These are phyloP conservation scores for Subacronicta megacephala DNA, from an alignment of 2,888 invertebrate genomes.

Conservation along the genomic window DNA sequence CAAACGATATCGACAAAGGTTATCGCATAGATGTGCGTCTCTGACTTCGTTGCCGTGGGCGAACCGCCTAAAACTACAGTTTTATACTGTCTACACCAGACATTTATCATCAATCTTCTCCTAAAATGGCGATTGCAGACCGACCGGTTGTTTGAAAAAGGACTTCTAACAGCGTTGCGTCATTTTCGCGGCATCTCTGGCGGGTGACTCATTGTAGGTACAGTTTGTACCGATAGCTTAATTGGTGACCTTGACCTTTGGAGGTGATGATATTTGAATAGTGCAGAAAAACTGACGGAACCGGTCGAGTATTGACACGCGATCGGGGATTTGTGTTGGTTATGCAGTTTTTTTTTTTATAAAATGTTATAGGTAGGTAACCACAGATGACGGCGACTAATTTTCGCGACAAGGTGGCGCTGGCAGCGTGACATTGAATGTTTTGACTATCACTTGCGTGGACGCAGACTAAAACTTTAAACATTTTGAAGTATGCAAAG, in stretches of 20 bases:
- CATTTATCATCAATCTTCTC: constrained; percentile 32
- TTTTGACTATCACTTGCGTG: no score
- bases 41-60: no score
- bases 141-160: constrained; percentile 38
- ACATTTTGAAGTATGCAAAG: no score
- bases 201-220: constrained; percentile 48
- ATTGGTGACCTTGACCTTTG: constrained; percentile 48
- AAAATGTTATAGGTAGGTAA: no score
- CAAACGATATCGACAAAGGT: no score
- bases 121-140: constrained; percentile 29
- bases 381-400: no score
- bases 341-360: no score
- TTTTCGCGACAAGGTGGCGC: no score
- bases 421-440: no score
- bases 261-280: constrained; percentile 5
- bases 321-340: constrained; percentile 1
- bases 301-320: constrained; percentile 5
- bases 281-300: constrained; percentile 15
- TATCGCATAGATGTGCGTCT: no score
- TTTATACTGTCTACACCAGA: constrained; percentile 22
- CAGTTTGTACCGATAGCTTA: constrained; percentile 11
- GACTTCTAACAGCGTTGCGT: constrained; percentile 36
- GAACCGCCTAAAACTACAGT: constrained; percentile 4
- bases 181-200: constrained; percentile 26
- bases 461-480: no score